Evolutionary conservation across 2,797 vertebrate species (phyloP).

Genomic region (Diglossa cyanea): DNA sequence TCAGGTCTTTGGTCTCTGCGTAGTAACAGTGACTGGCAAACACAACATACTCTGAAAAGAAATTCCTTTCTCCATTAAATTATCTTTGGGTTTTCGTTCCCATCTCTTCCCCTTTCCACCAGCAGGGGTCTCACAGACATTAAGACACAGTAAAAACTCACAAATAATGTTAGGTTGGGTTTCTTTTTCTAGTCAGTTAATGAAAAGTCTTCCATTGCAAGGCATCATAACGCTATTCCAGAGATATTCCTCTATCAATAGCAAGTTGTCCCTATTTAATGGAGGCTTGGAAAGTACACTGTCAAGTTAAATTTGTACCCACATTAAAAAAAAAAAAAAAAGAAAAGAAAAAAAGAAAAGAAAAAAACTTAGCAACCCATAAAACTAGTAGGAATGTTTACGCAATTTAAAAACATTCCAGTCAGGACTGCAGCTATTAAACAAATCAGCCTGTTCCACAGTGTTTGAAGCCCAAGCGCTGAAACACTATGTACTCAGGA

Average conservation of each 20-base stretch:
- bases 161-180: background rate
- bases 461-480: background rate
- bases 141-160: background rate
- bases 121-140: constrained; percentile 25
- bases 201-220: background rate
- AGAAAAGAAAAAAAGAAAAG: background rate
- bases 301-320: constrained; percentile 27
- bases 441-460: background rate
- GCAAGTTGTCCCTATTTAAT: background rate
- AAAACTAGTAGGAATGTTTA: constrained; percentile 33
- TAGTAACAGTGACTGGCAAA: background rate
- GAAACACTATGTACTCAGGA: background rate
- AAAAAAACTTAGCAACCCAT: background rate
- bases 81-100: background rate
- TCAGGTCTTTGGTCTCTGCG: background rate
- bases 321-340: background rate
- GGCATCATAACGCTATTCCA: background rate
- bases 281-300: background rate
- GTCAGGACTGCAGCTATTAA: background rate
- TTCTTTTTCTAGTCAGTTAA: background rate
- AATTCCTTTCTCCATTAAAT: background rate
- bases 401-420: constrained; percentile 1
- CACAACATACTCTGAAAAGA: background rate
- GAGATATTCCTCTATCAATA: background rate
- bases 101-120: background rate